Evolutionary conservation across 1,140 invertebrate genomes (phyloP), one percentile per base, ranked within the genome.

Genomic region (Euura lappo): DNA sequence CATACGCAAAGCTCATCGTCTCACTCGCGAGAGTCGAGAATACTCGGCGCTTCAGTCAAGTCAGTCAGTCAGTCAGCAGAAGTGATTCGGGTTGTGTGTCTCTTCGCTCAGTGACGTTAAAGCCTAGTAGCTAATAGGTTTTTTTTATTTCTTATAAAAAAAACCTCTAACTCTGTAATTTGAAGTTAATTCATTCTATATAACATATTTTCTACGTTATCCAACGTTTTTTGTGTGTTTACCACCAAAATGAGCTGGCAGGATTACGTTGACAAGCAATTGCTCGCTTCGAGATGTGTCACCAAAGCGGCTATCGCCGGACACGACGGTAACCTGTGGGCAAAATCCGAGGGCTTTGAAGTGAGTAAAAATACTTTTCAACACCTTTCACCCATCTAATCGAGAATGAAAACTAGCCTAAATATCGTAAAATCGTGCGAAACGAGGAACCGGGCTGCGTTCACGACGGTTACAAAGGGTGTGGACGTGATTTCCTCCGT

Each of bases 251-350:
- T 97, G 96, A 97, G 95, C 93, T 98, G 96, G 96, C 96, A 98
- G 94, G 95, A 97, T 93, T 98, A 98, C 91, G 95, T 98, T 87
- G 96, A 97, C 90, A 97, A 97, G 91, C 96, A 98, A 90, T 93
- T 98, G 90, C 91, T 97, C 89, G 95, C 95, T 83, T 96, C 95
- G 84, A 93, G 93, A 88, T 96, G 95, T 93, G 95, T 97, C 80
- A 94, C 93, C 88, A 96, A 96, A 92, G 96, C 96, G 79, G 95
- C 95, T 78, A 98, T 98, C 87, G 95, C 94, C 85, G 96, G 96
- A 88, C 94, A 96, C 89, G 96, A 98, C 88, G 96, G 96, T 87
- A 95, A 95, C 90, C 91, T 97, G 83, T 98, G 96, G 96, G 96
- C 96, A 75, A 96, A 96, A 91, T 96, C 95, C 64, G 95, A 95